Conservation (phyloP, 2,888 invertebrate genomes). For the Didymodactylos carnosus region DNA sequence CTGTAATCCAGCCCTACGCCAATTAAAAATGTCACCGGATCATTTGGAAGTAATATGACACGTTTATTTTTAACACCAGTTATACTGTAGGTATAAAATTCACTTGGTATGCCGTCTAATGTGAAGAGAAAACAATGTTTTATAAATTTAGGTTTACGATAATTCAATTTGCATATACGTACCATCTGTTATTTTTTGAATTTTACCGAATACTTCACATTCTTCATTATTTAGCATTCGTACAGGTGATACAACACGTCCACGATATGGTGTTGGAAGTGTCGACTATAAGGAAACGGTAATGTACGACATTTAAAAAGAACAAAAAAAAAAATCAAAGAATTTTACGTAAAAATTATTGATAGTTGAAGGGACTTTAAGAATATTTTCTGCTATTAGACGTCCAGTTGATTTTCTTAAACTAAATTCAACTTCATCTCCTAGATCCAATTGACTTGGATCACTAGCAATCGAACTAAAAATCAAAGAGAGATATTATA, state of each 20-base stretch:
- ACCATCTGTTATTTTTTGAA: not conserved
- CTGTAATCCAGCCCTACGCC: not conserved
- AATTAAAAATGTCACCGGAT: not conserved
- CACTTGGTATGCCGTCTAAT: not conserved
- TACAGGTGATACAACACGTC: not conserved
- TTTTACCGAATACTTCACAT: not conserved
- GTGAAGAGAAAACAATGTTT: no score
- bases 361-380: conserved; percentile 43
- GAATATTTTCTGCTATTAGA: conserved; percentile 74
- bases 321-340: not conserved
- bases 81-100: not conserved
- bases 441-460: conserved; percentile 59
- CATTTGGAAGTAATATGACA: not conserved
- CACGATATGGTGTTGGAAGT: not conserved
- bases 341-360: not conserved
- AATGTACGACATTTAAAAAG: no score
- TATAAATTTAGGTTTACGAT: no score
- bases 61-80: not conserved
- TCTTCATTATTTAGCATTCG: not conserved
- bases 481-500: no score
- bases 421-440: conserved; percentile 79
- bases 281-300: not conserved
- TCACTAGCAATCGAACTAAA: conserved; percentile 66
- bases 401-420: conserved; percentile 54
- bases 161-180: no score